These are phyloP conservation scores for Apodemia duryi DNA, from an alignment of 2,888 invertebrate species.

Conservation along the genomic window DNA sequence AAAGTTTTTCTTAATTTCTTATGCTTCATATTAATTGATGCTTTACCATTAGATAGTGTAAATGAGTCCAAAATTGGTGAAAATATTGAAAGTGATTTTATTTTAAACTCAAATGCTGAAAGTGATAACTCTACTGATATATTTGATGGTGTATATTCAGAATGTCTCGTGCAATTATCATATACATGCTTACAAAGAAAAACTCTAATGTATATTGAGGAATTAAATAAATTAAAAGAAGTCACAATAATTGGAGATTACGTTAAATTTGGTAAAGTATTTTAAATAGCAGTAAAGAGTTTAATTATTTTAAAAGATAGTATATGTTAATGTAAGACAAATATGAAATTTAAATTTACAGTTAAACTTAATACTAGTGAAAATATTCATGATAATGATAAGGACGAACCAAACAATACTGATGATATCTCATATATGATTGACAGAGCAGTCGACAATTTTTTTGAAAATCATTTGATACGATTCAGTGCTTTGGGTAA, in stretches of 20 bases:
- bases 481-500: conserved; percentile 56
- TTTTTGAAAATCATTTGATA: conserved; percentile 78
- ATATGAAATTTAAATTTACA: conserved; percentile 32
- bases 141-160: conserved; percentile 72
- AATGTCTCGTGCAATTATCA: conserved; percentile 78
- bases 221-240: conserved; percentile 72
- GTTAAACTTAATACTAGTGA: conserved; percentile 49
- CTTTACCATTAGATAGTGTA: conserved; percentile 33
- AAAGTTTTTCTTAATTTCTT: conserved; percentile 38
- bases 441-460: conserved; percentile 74
- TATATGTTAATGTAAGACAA: too few species aligned
- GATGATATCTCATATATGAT: conserved; percentile 62
- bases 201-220: conserved; percentile 76
- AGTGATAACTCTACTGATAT: conserved; percentile 48
- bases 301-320: too few species aligned
- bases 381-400: conserved; percentile 31
- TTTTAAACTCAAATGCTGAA: conserved; percentile 11
- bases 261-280: conserved; percentile 71
- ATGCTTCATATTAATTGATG: conserved; percentile 35
- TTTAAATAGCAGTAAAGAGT: too few species aligned
- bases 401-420: conserved; percentile 34
- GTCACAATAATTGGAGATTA: conserved; percentile 77
- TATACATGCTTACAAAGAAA: conserved; percentile 79
- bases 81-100: conserved; percentile 10
- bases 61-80: conserved; percentile 11